phyloP scores from a whole-genome alignment of 2,888 invertebrate genomes.

The Parelbella ahira region DNA sequence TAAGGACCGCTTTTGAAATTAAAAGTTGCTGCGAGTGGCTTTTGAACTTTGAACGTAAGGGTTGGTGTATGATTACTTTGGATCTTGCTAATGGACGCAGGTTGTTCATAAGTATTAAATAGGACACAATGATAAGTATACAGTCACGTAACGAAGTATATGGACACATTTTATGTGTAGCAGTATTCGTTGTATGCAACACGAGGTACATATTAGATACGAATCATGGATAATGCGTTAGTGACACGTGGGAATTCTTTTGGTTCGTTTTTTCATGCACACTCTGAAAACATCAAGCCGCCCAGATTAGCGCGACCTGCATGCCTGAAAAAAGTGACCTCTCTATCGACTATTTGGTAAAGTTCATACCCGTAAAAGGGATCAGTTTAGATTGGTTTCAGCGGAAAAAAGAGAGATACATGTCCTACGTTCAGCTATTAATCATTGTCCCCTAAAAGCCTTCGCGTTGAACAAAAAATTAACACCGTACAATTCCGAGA shows the following conservation, averaged over 20 bases:
- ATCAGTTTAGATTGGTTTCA: conserved; percentile 23
- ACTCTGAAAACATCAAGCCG: conserved; percentile 1
- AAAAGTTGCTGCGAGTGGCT: conserved; percentile 9
- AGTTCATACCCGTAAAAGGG: conserved; percentile 7
- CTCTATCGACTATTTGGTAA: conserved; percentile 3
- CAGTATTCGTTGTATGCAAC: no score
- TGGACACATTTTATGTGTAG: no score
- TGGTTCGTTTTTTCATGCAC: conserved; percentile 9
- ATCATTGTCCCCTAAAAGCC: conserved; percentile 70
- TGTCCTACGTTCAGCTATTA: conserved; percentile 60
- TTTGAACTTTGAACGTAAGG: conserved; percentile 3
- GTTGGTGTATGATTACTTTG: conserved; percentile 4
- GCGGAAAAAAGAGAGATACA: conserved; percentile 49
- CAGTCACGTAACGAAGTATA: no score
- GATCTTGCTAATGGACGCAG: no score
- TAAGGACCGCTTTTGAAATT: conserved; percentile 16
- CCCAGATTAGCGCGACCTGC: conserved; percentile 9
- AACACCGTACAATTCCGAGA: conserved; percentile 30
- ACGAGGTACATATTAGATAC: no score
- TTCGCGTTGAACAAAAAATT: conserved; percentile 61
- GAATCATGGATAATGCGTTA: conserved; percentile 1
- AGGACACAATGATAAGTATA: no score
- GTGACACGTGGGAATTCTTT: conserved; percentile 9
- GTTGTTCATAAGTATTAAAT: no score
- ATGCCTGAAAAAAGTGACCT: conserved; percentile 5